These are phyloP conservation scores for Drosophila bipectinata DNA, from an alignment of 1,140 invertebrate species.

Conservation along the genomic window DNA sequence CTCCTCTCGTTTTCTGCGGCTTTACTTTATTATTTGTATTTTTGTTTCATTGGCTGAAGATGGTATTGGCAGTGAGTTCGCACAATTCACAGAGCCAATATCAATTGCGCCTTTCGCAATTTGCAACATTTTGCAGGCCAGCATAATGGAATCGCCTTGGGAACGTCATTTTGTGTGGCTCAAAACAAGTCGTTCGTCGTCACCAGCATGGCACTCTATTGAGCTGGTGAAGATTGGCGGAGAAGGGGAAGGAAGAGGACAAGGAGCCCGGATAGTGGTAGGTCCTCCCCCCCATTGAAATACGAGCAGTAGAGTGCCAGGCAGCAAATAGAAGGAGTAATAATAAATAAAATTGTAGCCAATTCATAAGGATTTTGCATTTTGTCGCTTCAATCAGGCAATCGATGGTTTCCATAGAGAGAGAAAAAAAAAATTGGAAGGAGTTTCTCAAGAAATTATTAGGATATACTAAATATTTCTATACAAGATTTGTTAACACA, in stretches of 20 bases:
- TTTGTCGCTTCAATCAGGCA: slow-evolving; percentile 65
- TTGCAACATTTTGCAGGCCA: slow-evolving; percentile 65
- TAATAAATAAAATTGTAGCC: slow-evolving; percentile 81
- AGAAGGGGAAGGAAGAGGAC: background rate
- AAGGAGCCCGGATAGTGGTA: background rate
- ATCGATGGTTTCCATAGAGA: slow-evolving; percentile 12
- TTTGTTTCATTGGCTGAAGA: slow-evolving; percentile 12
- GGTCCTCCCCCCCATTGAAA: slow-evolving; percentile 17
- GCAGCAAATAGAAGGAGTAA: slow-evolving; percentile 72
- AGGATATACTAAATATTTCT: background rate
- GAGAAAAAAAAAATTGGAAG: background rate
- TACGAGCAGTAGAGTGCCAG: slow-evolving; percentile 28
- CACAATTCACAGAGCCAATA: slow-evolving; percentile 62
- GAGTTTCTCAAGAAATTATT: background rate
- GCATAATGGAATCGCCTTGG: slow-evolving; percentile 79
- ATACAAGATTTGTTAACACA: background rate
- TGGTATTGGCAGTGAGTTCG: slow-evolving; percentile 48
- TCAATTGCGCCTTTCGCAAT: slow-evolving; percentile 75
- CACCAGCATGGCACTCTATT: slow-evolving; percentile 23
- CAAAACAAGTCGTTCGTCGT: slow-evolving; percentile 69
- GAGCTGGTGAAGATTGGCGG: slow-evolving; percentile 24
- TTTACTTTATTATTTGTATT: slow-evolving; percentile 3
- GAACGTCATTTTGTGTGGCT: slow-evolving; percentile 76
- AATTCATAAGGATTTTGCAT: slow-evolving; percentile 81
- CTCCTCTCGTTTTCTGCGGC: background rate